Evolutionary conservation across 2,797 vertebrate species (phyloP).

Genomic region (Ambastaia sidthimunki): DNA sequence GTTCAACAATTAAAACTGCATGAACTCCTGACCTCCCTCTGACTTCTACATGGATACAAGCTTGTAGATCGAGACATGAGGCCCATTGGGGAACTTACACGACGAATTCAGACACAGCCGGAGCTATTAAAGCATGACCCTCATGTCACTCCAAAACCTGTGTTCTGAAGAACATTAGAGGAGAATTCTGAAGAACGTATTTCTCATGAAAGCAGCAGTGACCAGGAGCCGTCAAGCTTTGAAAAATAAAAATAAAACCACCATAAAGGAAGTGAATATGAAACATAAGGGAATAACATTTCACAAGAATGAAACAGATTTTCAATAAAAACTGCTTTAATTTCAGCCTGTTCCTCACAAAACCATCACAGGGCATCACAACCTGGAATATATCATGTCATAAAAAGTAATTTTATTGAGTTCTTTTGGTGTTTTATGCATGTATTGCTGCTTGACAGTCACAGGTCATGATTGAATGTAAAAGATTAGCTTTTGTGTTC

Average conservation of each 20-base stretch:
- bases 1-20: constrained; percentile 75
- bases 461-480: background rate
- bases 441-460: background rate
- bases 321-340: background rate
- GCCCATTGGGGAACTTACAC: background rate
- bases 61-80: background rate
- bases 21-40: constrained; percentile 76
- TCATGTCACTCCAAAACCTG: background rate
- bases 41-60: constrained; percentile 60
- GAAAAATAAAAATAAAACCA: background rate
- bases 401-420: background rate
- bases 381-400: background rate
- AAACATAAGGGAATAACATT: background rate
- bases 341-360: background rate
- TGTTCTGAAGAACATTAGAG: background rate
- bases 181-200: background rate
- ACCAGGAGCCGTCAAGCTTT: background rate
- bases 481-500: background rate
- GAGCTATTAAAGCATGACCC: constrained; percentile 13
- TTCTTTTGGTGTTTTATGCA: background rate
- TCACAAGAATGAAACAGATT: background rate
- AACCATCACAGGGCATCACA: background rate
- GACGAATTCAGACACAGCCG: constrained; percentile 32
- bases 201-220: background rate
- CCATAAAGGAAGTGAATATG: background rate